phyloP scores from a whole-genome alignment of 1,140 invertebrate genomes.

The Drosophila asahinai region DNA sequence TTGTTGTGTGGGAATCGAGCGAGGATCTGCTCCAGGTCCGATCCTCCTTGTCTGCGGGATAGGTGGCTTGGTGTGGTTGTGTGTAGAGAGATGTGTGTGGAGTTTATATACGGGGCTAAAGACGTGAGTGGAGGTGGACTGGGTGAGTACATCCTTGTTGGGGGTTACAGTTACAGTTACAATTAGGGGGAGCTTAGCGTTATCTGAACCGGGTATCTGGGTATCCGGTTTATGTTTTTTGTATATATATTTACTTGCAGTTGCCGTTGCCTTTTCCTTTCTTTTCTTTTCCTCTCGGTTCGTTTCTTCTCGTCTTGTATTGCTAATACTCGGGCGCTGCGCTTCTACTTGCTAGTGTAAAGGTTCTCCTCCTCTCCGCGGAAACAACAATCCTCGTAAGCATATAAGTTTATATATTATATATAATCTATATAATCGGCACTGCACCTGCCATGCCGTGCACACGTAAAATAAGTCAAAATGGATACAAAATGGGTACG shows the following conservation, averaged over 20 bases:
- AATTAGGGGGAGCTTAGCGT: conserved; percentile 16
- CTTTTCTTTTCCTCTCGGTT: background rate
- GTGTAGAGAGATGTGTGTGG: background rate
- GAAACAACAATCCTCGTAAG: conserved; percentile 58
- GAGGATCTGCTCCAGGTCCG: conserved; percentile 12
- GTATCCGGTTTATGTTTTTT: conserved; percentile 1
- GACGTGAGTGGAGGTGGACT: conserved; percentile 1
- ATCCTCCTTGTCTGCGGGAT: conserved; percentile 2
- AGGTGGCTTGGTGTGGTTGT: background rate
- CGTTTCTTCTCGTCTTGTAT: conserved; percentile 9
- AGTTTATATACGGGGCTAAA: background rate
- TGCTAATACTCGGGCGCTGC: conserved; percentile 35
- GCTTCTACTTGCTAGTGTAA: conserved; percentile 56
- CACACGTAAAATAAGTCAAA: conserved; percentile 71
- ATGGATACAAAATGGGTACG: conserved; percentile 76
- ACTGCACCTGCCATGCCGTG: conserved; percentile 29
- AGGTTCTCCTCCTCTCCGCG: conserved; percentile 31
- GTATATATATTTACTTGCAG: conserved; percentile 24
- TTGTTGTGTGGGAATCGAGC: conserved; percentile 19
- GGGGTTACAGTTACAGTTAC: conserved; percentile 6
- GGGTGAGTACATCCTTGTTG: conserved; percentile 24
- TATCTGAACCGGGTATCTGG: conserved; percentile 4
- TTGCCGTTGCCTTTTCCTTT: conserved; percentile 27
- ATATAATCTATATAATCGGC: conserved; percentile 56
- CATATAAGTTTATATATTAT: conserved; percentile 45